Evolutionary conservation across 23 tunicate genomes (phyloP).

Genomic region (Ascidia mentula): DNA sequence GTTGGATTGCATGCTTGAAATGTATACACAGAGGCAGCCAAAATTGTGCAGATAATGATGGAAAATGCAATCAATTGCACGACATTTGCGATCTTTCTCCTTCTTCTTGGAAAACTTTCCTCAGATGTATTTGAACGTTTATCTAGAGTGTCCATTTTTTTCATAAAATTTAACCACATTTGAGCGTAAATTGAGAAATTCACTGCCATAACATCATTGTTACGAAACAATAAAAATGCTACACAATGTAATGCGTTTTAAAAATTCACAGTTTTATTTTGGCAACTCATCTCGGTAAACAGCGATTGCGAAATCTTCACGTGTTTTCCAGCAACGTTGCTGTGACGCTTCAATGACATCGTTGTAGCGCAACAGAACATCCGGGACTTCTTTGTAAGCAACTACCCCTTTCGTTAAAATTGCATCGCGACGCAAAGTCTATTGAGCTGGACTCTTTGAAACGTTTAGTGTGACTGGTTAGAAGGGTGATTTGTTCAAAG

Average conservation of each 20-base stretch:
- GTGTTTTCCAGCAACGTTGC: not conserved
- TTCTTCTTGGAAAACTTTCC: constrained; percentile 1
- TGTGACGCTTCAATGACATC: not conserved
- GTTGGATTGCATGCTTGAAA: constrained; percentile 49
- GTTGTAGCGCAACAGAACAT: too few species aligned
- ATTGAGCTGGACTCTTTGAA: too few species aligned
- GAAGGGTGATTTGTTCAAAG: too few species aligned
- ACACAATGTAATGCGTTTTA: not conserved
- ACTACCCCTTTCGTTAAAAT: too few species aligned
- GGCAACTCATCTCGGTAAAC: not conserved
- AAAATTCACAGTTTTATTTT: not conserved
- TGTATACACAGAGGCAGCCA: constrained; percentile 25
- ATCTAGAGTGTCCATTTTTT: not conserved
- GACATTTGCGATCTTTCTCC: constrained; percentile 13
- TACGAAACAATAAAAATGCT: not conserved
- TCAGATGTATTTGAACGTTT: not conserved
- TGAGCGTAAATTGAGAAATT: too few species aligned
- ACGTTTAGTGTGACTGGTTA: too few species aligned
- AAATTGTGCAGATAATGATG: not conserved
- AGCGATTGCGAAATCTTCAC: not conserved
- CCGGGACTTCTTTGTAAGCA: constrained; percentile 2
- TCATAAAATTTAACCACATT: not conserved
- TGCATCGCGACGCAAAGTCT: too few species aligned
- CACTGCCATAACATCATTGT: too few species aligned
- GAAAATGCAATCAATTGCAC: constrained; percentile 10